Evolutionary conservation across 2,797 vertebrate genomes (phyloP), one percentile per base, ranked within the genome.

Genomic region (Myoxocephalus aenaeus): DNA sequence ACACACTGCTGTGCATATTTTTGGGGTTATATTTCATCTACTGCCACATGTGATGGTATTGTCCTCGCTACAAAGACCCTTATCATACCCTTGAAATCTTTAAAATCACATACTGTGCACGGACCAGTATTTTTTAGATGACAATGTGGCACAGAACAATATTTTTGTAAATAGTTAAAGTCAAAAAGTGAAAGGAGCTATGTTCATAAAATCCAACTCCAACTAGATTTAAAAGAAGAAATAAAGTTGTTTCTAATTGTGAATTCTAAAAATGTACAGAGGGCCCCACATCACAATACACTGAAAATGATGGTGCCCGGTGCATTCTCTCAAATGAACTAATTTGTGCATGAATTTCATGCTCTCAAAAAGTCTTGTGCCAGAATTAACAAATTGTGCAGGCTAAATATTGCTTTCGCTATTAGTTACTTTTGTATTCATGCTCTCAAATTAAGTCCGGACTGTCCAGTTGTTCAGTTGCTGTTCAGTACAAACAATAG

Each of bases 71-170:
- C 69, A 78, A 81, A 79, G 76, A 83, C 27, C 80, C 80, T 83
- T 81, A 78, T 79, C 36, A 66, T 89, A 87, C 82, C 86, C 83
- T 90, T 92, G 86, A 90, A 86, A 85, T 86, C 34, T 77, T 70
- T 34, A 42, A 65, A 79, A 75, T 64, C 32, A 42, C 22, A 64
- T 9, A 25, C 11, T 42, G 56, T 25, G 17, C 56, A 27, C 40
- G 4, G 12, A 48, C 10, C 13, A 29, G 32, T 51, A 18, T 51
- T 38, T 34, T 46, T 73, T 3, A 25, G 0, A 17, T 25, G 70
- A 59, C 46, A 73, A 68, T 46, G 15, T 48, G 15, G 53, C 36
- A 61, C 10, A 54, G 25, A 10, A 25, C 20, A 64, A 72, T 51
- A 22, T 48, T 68, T 54, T 61, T 17, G 22, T 14, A 50, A 80